Conservation (phyloP, 2,888 invertebrate genomes). For the Buathra laborator region DNA sequence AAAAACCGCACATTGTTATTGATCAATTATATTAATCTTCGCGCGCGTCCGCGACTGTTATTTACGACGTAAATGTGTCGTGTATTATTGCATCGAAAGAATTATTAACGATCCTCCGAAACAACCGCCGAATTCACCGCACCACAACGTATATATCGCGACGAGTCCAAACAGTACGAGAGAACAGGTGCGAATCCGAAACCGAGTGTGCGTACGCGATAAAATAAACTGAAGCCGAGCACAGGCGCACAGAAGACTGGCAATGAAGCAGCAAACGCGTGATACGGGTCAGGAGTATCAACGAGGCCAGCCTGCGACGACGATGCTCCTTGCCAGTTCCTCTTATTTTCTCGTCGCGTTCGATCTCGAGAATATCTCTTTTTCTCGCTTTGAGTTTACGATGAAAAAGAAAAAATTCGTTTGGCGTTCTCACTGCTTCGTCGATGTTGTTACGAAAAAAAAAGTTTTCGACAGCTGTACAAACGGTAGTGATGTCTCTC, state of each 20-base stretch:
- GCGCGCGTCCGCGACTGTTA: neutral
- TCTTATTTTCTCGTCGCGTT: neutral
- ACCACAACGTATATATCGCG: constrained; percentile 28
- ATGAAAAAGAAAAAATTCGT: neutral
- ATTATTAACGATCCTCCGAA: constrained; percentile 28
- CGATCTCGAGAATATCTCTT: neutral
- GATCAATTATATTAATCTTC: neutral
- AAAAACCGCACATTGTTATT: neutral
- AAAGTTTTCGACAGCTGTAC: constrained; percentile 12
- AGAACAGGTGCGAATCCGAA: constrained; percentile 36
- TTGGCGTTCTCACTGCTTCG: neutral
- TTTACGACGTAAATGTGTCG: neutral
- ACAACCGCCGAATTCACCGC: constrained; percentile 22
- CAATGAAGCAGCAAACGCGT: constrained; percentile 9
- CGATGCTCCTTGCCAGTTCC: neutral
- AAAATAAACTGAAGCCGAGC: constrained; percentile 7
- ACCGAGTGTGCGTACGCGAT: neutral
- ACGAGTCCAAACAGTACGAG: constrained; percentile 4
- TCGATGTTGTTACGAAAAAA: neutral
- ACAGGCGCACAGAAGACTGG: neutral
- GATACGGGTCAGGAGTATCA: constrained; percentile 54
- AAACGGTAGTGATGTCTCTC: constrained; percentile 7
- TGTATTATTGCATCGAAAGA: neutral
- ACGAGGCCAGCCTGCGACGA: constrained; percentile 16
- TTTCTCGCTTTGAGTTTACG: neutral